Evolutionary conservation across 2,888 invertebrate genomes (phyloP).

Genomic region (Synergus itoensis): DNA sequence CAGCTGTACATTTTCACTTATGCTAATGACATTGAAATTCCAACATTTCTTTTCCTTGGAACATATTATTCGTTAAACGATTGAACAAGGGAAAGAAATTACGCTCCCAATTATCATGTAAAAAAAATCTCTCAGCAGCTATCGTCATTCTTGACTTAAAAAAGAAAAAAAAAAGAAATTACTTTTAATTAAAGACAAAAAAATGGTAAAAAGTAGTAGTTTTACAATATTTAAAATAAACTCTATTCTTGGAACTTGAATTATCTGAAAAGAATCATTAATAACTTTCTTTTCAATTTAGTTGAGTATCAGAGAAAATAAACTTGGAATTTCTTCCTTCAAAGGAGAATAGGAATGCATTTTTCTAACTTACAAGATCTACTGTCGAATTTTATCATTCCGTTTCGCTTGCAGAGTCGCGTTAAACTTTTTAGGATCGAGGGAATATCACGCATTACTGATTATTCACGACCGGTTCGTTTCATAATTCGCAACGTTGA

Average conservation of each 20-base stretch:
- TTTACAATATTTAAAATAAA: background rate
- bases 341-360: background rate
- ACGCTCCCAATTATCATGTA: background rate
- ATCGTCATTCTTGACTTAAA: background rate
- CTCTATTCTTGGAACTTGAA: background rate
- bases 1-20: slow-evolving; percentile 63
- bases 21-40: slow-evolving; percentile 58
- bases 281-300: background rate
- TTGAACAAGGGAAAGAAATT: slow-evolving; percentile 6
- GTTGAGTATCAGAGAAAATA: background rate
- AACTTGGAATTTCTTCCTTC: background rate
- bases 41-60: slow-evolving; percentile 22
- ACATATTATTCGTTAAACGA: slow-evolving; percentile 18
- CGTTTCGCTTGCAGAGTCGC: slow-evolving; percentile 24
- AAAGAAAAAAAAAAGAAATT: background rate
- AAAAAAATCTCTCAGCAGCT: background rate
- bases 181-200: too few relatives aligned
- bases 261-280: background rate
- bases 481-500: slow-evolving; percentile 35
- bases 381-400: slow-evolving; percentile 21
- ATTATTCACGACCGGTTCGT: slow-evolving; percentile 31
- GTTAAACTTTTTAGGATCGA: slow-evolving; percentile 11
- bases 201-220: background rate
- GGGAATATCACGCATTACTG: slow-evolving; percentile 40
- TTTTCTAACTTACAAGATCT: background rate